Evolutionary conservation across 2,113 vertebrate species (phyloP), one percentile per base, ranked within the genome.

Genomic region (Clupea harengus): DNA sequence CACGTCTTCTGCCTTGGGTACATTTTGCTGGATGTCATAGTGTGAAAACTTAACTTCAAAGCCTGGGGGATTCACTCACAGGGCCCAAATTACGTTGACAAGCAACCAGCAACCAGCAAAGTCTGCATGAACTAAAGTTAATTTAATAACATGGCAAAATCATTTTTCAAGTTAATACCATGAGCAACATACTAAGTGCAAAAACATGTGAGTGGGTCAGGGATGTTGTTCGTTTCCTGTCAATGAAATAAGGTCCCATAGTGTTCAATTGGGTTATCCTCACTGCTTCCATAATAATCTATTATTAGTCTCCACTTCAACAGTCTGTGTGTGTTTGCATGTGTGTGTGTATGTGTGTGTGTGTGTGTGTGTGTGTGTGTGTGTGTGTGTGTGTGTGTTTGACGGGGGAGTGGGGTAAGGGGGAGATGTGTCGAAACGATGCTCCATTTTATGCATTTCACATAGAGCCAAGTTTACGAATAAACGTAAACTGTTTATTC

Each of bases 251-350:
- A 39, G 39, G 39, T 39, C 39, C 39, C 39, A 72, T 28, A 28
- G 64, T 28, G 64, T 25, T 72, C 64, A 72, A 72, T 72, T 72
- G 64, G 28, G 64, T 72, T 72, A 72, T 72, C 64, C 64, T 72
- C 22, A 25, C 64, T 64, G 57, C 64, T 72, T 72, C 64, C 64
- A 72, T 72, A 28, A 72, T 72, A 25, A 25, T 72, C 64, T 72
- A 72, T 28, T 72, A 32, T 10, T 32, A 13, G 9, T 72, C 10
- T 28, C 52, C 2, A 18, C 52, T 54, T 54, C 52, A 54, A 54
- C 52, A 54, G 64, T 13, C n/a, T 72, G 64, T 72, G 64, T 72
- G 64, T 13, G 25, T 32, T 64, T 22, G 20, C 57, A 25, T 8
- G 22, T 22, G 57, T 22, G 4, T 64, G 64, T 72, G 64, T 32